Evolutionary conservation across 2,888 invertebrate species (phyloP).

Genomic region (Clunio marinus): DNA sequence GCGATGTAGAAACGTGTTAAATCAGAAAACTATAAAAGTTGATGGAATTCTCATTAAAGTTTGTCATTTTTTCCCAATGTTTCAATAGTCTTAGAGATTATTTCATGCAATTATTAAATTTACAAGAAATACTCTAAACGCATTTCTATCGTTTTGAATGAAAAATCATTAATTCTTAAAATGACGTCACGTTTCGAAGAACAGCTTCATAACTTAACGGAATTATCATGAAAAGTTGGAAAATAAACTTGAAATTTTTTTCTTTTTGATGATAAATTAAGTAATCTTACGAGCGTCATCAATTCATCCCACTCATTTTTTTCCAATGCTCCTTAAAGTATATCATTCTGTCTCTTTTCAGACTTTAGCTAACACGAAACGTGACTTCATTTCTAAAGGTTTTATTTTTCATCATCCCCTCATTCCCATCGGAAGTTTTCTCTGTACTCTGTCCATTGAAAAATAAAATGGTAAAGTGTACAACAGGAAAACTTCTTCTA

Average conservation of each 20-base stretch:
- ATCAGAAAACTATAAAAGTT: constrained; percentile 82
- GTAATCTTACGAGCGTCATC: constrained; percentile 31
- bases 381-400: constrained; percentile 29
- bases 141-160: neutral
- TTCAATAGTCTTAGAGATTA: neutral
- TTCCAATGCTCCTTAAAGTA: too few species aligned
- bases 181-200: constrained; percentile 34
- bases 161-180: neutral
- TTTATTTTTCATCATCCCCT: constrained; percentile 4
- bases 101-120: neutral
- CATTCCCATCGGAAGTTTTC: neutral
- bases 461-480: neutral
- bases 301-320: constrained; percentile 5
- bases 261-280: constrained; percentile 33
- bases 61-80: neutral
- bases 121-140: neutral
- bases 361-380: constrained; percentile 20
- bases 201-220: constrained; percentile 28
- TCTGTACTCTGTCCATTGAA: neutral
- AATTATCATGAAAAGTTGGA: neutral
- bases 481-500: too few species aligned
- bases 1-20: constrained; percentile 97
- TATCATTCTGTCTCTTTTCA: neutral
- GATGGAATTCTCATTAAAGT: neutral
- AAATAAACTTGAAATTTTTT: neutral